Evolutionary conservation across 2,113 vertebrate species (phyloP), one percentile per base, ranked within the genome.

Genomic region (Rhadina sibilatrix): DNA sequence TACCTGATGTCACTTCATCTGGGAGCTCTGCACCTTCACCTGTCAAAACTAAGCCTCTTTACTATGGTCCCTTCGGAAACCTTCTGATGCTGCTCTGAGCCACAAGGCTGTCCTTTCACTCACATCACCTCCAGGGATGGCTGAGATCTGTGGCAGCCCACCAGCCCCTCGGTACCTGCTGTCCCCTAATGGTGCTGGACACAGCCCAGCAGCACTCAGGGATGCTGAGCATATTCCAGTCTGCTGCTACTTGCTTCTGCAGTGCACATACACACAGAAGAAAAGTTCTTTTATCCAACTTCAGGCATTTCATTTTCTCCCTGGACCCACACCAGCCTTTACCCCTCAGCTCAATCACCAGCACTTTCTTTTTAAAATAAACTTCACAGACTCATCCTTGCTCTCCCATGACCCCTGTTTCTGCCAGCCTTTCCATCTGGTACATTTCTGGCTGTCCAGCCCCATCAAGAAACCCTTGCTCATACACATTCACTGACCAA

Each of bases 1-100:
- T 94, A 91, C 89, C 78, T 87, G 64, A 75, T 88, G 90, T 42
- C 76, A 75, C 52, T 71, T 82, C 93, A 87, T 11, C 74, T 63
- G 78, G 78, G 82, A 91, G n/a, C 42, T 46, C 59, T 2, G 5
- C 35, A 64, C 47, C 64, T 71, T 80, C 83, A 87, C 74, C 72
- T 95, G 94, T 94, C 96, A 96, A 72, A 91, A 90, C 22, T n/a
- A 57, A 96, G 33, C 76, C 68, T 79, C 93, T 87, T 76, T 50
- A 65, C 31, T 12, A 12, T 0, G 1, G 63, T 54, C 57, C 57
- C 79, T 88, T 66, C 0, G 7, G 80, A 93, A 84, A 46, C n/a
- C 88, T 91, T 47, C 52, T 4, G 1, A 35, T 25, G 50, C 46
- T 1, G 3, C 54, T 78, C n/a, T 50, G 53, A 77, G 70, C 30